phyloP scores from a whole-genome alignment of 1,140 invertebrate species.

The Leptonema lineaticorne region DNA sequence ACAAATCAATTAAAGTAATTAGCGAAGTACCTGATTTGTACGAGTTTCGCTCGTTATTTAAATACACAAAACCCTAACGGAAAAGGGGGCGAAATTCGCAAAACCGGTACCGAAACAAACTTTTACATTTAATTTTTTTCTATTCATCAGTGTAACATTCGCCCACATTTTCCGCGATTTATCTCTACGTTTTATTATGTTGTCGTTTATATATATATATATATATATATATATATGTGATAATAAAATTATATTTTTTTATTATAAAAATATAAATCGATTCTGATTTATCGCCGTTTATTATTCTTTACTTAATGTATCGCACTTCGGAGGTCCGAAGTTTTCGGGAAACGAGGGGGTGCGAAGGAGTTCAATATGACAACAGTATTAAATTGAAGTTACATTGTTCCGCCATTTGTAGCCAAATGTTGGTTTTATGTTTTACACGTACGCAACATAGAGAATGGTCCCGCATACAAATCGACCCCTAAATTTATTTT shows the following conservation, averaged over 20 bases:
- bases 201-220: no score
- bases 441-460: conserved; percentile 12
- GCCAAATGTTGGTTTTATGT: conserved; percentile 15
- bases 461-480: conserved; percentile 1
- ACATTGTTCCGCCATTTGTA: conserved; percentile 16
- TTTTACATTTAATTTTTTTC: conserved; percentile 8
- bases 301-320: no score
- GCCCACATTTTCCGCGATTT: background rate
- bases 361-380: background rate
- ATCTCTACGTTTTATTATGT: no score
- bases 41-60: conserved; percentile 4
- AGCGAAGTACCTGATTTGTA: conserved; percentile 18
- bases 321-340: no score
- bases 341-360: background rate
- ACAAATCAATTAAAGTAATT: conserved; percentile 25
- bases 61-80: background rate
- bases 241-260: no score
- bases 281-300: no score
- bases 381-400: background rate
- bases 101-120: no score
- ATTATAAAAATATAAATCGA: no score
- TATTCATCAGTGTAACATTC: no score
- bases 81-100: background rate
- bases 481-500: background rate
- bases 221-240: no score